Evolutionary conservation across 37 sponge, comb jelly and placozoan species (phyloP).

Genomic region (Beroe ovata): DNA sequence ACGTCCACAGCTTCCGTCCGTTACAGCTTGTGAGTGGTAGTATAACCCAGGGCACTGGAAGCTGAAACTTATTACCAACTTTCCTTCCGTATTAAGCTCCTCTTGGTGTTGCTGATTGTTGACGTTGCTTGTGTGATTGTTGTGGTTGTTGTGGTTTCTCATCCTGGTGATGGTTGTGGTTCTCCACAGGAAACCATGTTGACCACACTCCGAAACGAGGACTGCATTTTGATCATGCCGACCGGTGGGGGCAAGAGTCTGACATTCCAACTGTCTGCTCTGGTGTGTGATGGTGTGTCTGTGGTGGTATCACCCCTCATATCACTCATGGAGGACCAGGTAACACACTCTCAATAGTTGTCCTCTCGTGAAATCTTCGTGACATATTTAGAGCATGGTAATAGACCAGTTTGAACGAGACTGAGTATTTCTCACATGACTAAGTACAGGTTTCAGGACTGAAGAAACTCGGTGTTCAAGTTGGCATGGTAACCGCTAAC

Average conservation of each 20-base stretch:
- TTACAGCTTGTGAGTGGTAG: constrained; percentile 25
- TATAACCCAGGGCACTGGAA: no score
- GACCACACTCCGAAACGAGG: constrained; percentile 75
- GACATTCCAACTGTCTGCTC: constrained; percentile 93
- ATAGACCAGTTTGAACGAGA: no score
- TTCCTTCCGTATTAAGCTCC: no score
- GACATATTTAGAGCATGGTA: no score
- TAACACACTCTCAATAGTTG: no score
- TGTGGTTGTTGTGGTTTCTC: no score
- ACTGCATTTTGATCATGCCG: constrained; percentile 92
- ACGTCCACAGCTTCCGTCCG: constrained; percentile 2
- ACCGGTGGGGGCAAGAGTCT: constrained; percentile 98
- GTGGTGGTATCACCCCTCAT: constrained; percentile 93
- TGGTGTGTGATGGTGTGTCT: constrained; percentile 74
- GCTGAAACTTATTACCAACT: no score
- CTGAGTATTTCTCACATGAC: background rate
- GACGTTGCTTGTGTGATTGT: no score
- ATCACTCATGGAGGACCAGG: constrained; percentile 95
- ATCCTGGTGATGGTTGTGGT: no score
- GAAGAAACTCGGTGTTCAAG: constrained; percentile 72
- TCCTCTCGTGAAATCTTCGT: no score
- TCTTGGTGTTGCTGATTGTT: no score
- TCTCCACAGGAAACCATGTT: constrained; percentile 57
- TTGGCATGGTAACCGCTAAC: constrained; percentile 73
- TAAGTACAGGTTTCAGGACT: constrained; percentile 46